Base-by-base conservation (phyloP, 2,113 vertebrate species). In the Hiodon alosoides region DNA sequence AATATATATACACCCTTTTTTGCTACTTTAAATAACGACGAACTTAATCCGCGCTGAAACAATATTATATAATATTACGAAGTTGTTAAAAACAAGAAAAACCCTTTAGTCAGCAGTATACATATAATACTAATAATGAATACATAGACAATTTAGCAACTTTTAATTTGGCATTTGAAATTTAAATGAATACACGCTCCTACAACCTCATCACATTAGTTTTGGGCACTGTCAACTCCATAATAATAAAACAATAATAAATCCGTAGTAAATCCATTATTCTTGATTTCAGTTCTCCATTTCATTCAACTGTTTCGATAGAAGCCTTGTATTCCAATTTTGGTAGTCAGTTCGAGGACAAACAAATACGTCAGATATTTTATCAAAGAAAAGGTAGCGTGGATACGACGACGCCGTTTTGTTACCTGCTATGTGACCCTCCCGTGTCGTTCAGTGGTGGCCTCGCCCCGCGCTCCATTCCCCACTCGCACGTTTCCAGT, bases 401-500 rank as follows among this genome's bases (percentile, higher is more conserved):
- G 14, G 16, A 58, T 17, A 31, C 17, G 7, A 66, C 7, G 48
- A 10, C 46, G 7, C 9, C 4, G 16, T 47, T 66, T 47, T 66
- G 53, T 67, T 77, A 77, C 76, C 76, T 77, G 69, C 17, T n/a
- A 17, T 3, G 76, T 52, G 62, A 46, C 62, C 62, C 61, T 59
- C 62, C 76, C 61, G 76, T 62, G 69, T 64, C 50, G 53, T 46
- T 60, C 70, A 50, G 53, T 60, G 55, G 60, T 54, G 61, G 64
- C 53, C 13, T 51, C 50, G 60, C n/a, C 47, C 67, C n/a, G 75
- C 51, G 10, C 83, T 82, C 85, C 85, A 79, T 83, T 77, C 85
- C 84, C 79, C 70, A 79, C 80, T 61, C 74, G 76, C 87, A 85
- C 87, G 86, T 64, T 87, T 46, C 70, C 31, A 6, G 75, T 76